Conservation (phyloP, 2,113 vertebrate genomes). For the Entomyzon cyanotis region DNA sequence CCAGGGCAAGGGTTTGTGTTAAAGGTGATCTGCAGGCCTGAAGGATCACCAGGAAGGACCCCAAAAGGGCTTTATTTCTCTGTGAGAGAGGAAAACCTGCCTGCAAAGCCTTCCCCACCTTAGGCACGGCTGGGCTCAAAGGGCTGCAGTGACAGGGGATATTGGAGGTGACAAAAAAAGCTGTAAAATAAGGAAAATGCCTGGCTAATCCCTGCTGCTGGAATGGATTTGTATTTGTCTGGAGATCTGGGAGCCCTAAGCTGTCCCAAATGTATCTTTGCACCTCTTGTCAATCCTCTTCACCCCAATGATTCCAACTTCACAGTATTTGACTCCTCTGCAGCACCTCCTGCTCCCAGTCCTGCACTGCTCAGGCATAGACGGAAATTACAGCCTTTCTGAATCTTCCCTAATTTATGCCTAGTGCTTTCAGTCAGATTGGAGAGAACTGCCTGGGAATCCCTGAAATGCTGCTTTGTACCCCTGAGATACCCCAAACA, state of each 20-base stretch:
- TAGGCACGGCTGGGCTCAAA: accelerated
- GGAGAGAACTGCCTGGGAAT: not conserved
- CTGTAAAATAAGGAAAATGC: not conserved
- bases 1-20: not conserved
- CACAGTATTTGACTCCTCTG: not conserved
- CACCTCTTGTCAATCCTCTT: not conserved
- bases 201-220: not conserved
- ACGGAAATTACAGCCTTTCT: not conserved
- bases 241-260: not conserved
- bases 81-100: not conserved
- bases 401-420: not conserved
- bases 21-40: not conserved
- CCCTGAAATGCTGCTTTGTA: not conserved
- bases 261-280: not conserved
- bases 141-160: not conserved
- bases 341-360: not conserved
- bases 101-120: not conserved
- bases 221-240: not conserved
- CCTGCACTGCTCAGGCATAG: not conserved
- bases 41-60: not conserved
- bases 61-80: not conserved
- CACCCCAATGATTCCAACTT: not conserved
- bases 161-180: not conserved
- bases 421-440: not conserved
- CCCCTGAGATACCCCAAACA: not conserved